Evolutionary conservation across 2,888 invertebrate genomes (phyloP), one percentile per base, ranked within the genome.

Genomic region (Nomada fucata): DNA sequence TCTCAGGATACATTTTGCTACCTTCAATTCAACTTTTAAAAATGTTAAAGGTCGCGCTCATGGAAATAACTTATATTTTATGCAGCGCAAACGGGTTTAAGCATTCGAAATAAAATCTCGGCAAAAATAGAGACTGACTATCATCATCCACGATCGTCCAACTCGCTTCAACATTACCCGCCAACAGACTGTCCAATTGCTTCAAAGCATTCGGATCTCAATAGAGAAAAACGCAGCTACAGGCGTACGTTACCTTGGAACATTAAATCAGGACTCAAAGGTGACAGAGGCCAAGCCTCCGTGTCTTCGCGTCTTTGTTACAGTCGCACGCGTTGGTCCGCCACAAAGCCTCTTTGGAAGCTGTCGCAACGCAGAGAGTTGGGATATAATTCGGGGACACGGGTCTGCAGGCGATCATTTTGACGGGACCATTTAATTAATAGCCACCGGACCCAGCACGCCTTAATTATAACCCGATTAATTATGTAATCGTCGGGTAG

Each of bases 381-480:
- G 55, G 61, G 50, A 70, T 67, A 70, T 79, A 78, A 85, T 77
- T 69, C 57, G 71, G 63, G 59, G 74, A 69, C 67, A 76, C 72
- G 53, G 47, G 64, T 61, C 59, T 50, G 77, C 15, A 76, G 47
- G 42, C 72, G 73, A 84, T 78, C 82, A 79, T 83, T 85, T 82
- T 63, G 78, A 71, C 20, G 78, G 59, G 47, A 76, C 70, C 82
- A 59, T 82, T 85, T 85, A 87, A 87, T 87, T 87, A 85, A 83
- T 83, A 78, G 78, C 82, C 59, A 55, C 50, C 64, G 80, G 75
- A 75, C 59, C 53, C 77, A 7, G 42, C 13, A 15, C 76, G 63
- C 78, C 63, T 87, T 84, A 85, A 87, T 87, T 87, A 84, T 78
- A 76, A 75, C 65, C 68, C 76, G 82, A 85, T 87, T 85, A 87